Conservation (phyloP, 1,140 invertebrate genomes). For the Apocrypta bakeri region DNA sequence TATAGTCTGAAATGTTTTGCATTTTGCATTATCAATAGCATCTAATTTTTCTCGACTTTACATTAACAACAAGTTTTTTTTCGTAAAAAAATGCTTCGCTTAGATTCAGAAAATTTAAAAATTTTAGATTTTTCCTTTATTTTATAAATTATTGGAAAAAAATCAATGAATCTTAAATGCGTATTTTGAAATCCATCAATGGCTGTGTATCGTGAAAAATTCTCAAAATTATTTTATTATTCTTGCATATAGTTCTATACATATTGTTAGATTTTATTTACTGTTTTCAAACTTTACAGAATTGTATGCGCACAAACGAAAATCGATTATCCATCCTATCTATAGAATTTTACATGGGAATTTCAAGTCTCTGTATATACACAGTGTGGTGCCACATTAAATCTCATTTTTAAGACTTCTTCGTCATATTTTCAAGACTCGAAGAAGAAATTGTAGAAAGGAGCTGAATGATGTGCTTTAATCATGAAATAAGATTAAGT, state of each 20-base stretch:
- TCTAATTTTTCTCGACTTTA: background rate
- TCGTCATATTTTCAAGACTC: slow-evolving; percentile 21
- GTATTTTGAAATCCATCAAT: slow-evolving; percentile 21
- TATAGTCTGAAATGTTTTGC: too few species aligned
- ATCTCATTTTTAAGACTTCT: slow-evolving; percentile 27
- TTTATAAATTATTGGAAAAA: background rate
- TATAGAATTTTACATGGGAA: slow-evolving; percentile 33
- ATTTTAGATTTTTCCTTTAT: background rate
- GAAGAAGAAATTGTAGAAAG: slow-evolving; percentile 21
- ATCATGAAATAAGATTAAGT: background rate
- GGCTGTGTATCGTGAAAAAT: slow-evolving; percentile 37
- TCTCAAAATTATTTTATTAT: slow-evolving; percentile 39
- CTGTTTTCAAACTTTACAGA: slow-evolving; percentile 4
- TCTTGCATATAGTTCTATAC: background rate
- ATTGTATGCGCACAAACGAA: slow-evolving; percentile 39
- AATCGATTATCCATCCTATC: slow-evolving; percentile 34
- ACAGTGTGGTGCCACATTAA: slow-evolving; percentile 21
- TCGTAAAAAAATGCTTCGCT: background rate
- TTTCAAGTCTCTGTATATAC: slow-evolving; percentile 33
- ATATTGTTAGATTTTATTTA: slow-evolving; percentile 29
- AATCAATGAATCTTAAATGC: slow-evolving; percentile 20
- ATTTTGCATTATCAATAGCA: background rate
- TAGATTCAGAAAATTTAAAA: background rate
- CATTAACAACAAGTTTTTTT: background rate
- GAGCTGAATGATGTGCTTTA: slow-evolving; percentile 8